A percentile compares a stretch with the other conserved stretches of the same genome.
These are phyloP conservation scores for Tauraco erythrolophus DNA, from an alignment of 2,113 vertebrate species.

Conservation along the genomic window DNA sequence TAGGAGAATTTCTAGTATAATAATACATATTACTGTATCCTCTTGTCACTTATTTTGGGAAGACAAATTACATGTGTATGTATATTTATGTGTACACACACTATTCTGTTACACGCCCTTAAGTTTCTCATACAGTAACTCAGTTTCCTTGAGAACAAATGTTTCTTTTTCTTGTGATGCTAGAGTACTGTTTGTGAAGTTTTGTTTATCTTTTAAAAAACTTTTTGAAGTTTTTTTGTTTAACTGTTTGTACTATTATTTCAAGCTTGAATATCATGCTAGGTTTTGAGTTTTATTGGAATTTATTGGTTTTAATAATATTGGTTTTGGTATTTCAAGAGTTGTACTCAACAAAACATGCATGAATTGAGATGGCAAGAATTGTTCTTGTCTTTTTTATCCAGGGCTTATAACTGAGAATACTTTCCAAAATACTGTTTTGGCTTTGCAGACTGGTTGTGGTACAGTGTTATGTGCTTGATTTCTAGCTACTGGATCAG, in stretches of 20 bases:
- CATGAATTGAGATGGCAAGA: not conserved
- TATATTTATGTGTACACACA: not conserved
- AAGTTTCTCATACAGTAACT: not conserved
- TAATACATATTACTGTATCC: not conserved
- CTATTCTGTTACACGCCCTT: not conserved
- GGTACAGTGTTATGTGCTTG: not conserved
- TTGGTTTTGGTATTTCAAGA: not conserved
- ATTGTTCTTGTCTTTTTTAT: not conserved
- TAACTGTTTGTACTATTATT: not conserved
- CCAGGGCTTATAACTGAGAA: not conserved
- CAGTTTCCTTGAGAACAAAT: not conserved
- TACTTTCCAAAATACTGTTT: not conserved
- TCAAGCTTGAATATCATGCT: not conserved
- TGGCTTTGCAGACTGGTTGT: not conserved
- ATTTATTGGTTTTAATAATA: not conserved
- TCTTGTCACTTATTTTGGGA: not conserved
- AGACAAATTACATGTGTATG: not conserved
- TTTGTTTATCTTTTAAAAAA: not conserved
- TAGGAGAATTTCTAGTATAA: not conserved
- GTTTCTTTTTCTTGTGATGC: not conserved
- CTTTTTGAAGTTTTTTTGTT: not conserved
- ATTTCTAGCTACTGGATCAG: not conserved
- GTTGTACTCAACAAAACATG: not conserved
- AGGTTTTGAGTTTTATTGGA: not conserved
- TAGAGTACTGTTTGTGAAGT: not conserved